phyloP scores from a whole-genome alignment of 2,797 vertebrate genomes.

The Hapalemur alaotrensis region DNA sequence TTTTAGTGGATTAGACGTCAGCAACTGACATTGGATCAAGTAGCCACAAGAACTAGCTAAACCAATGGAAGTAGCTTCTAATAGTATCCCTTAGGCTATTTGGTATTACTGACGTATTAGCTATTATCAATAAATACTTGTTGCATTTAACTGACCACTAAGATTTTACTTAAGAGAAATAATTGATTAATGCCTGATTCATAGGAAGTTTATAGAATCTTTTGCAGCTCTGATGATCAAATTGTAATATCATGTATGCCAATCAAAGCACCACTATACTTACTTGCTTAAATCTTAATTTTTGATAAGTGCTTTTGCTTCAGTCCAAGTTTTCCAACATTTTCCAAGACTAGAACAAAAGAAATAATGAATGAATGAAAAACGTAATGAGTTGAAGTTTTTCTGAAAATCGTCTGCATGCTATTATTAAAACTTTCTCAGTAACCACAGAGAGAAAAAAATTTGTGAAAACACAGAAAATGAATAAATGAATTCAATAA shows the following conservation, averaged over 20 bases:
- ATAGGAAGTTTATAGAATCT: not conserved
- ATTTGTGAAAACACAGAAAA: constrained; percentile 14
- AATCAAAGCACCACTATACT: not conserved
- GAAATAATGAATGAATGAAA: constrained; percentile 1
- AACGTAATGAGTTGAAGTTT: not conserved
- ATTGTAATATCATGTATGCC: not conserved
- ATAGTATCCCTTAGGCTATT: not conserved
- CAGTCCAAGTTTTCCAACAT: not conserved
- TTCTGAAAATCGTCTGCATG: constrained; percentile 16
- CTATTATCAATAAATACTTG: not conserved
- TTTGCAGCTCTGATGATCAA: not conserved
- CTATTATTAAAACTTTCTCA: constrained; percentile 40
- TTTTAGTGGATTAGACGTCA: not conserved
- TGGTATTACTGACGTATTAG: not conserved
- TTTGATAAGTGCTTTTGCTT: not conserved
- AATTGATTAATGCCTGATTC: not conserved
- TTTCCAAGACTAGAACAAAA: constrained; percentile 9
- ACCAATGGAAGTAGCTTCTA: not conserved
- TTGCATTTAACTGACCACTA: not conserved
- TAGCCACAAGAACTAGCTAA: not conserved
- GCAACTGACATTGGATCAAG: not conserved
- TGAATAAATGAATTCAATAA: constrained; percentile 26
- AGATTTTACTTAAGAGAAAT: not conserved
- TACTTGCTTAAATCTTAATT: not conserved
- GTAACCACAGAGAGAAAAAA: constrained; percentile 15